Evolutionary conservation across 2,113 vertebrate genomes (phyloP).

Genomic region (Melospiza georgiana): DNA sequence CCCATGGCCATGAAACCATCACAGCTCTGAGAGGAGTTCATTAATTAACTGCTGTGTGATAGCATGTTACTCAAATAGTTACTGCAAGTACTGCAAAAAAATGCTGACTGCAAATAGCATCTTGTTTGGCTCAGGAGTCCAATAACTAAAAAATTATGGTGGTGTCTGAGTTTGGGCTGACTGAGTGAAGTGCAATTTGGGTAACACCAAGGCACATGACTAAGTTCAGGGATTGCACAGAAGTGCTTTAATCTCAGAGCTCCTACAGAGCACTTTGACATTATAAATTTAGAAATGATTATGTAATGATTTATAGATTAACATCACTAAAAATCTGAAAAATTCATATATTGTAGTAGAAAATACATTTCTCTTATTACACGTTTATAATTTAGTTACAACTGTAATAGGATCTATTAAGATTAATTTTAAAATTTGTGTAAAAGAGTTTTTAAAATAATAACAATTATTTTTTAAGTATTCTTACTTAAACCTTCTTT

Average conservation of each 20-base stretch:
- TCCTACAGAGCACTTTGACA: not conserved
- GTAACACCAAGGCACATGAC: not conserved
- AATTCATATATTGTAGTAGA: not conserved
- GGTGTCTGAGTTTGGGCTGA: not conserved
- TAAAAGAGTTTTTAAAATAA: not conserved
- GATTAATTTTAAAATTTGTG: not conserved
- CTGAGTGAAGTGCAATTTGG: fast-evolving
- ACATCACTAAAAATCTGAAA: not conserved
- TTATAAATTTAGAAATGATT: not conserved
- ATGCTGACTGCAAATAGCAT: not conserved
- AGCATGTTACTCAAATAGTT: not conserved
- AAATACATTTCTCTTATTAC: not conserved
- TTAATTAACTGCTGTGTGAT: not conserved
- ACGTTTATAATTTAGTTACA: not conserved
- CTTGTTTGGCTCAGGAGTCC: not conserved
- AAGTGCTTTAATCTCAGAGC: not conserved
- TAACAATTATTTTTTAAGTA: not conserved
- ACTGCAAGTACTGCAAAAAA: not conserved
- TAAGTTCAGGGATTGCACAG: not conserved
- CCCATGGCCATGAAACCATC: fast-evolving
- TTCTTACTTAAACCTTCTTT: not conserved
- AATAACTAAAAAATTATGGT: not conserved
- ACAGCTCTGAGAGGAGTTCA: not conserved
- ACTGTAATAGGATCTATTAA: not conserved
- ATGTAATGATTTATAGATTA: not conserved